Evolutionary conservation across 2,113 vertebrate genomes (phyloP).

Genomic region (Platysternon megacephalum): DNA sequence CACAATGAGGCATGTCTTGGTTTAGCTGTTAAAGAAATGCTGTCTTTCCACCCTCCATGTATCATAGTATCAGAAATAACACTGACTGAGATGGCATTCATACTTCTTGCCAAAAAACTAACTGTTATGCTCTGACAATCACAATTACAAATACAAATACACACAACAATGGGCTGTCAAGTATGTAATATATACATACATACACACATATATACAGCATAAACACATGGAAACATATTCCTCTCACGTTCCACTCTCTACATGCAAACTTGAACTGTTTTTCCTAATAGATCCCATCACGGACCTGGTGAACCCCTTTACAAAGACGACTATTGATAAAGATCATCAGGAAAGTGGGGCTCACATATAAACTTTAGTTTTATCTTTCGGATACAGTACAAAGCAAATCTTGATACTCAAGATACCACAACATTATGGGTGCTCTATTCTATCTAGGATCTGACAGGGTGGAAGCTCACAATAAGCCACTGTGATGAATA

Average conservation of each 20-base stretch:
- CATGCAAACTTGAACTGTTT: neutral
- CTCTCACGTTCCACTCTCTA: neutral
- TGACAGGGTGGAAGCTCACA: neutral
- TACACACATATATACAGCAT: neutral
- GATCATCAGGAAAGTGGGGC: neutral
- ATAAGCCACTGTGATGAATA: neutral
- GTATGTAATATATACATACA: neutral
- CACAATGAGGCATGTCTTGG: neutral
- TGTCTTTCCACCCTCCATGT: too few relatives aligned
- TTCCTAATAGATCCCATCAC: neutral
- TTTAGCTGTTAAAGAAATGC: neutral
- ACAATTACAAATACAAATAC: neutral
- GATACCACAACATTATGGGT: neutral
- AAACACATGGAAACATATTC: neutral
- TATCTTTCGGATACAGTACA: neutral
- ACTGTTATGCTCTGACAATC: neutral
- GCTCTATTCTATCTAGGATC: neutral
- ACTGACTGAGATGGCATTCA: neutral
- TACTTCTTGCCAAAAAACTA: neutral
- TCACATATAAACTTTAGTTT: neutral
- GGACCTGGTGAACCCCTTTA: neutral
- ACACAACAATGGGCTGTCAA: neutral
- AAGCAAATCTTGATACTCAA: neutral
- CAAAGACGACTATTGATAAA: neutral
- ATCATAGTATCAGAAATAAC: neutral